phyloP scores from a whole-genome alignment of 2,113 vertebrate genomes.

The Mesembrinibis cayennensis region DNA sequence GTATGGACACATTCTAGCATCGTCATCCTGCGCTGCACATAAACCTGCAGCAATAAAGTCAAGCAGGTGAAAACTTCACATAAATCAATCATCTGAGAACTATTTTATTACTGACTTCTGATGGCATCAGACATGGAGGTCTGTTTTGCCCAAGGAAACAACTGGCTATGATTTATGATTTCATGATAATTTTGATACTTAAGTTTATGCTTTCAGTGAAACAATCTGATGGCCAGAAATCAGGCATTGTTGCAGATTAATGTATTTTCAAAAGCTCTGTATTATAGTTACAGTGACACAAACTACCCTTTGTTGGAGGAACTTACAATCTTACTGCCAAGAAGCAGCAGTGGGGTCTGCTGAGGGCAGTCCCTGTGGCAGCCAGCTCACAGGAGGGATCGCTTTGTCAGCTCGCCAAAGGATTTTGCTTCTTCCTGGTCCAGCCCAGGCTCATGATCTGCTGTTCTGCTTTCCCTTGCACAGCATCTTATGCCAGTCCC shows the following conservation, averaged over 20 bases:
- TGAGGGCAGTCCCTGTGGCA: neutral
- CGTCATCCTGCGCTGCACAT: neutral
- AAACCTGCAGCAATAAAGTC: neutral
- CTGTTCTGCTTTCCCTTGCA: neutral
- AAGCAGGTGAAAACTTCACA: neutral
- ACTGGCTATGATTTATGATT: neutral
- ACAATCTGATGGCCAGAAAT: neutral
- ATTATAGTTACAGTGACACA: neutral
- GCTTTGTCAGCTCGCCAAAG: neutral
- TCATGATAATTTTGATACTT: neutral
- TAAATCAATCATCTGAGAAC: neutral
- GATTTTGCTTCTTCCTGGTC: neutral
- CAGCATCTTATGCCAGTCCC: neutral
- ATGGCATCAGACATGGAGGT: neutral
- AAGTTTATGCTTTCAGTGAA: neutral
- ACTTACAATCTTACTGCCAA: neutral
- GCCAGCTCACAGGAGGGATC: neutral
- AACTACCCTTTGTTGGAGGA: neutral
- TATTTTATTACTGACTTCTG: neutral
- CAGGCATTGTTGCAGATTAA: neutral
- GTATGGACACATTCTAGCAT: neutral
- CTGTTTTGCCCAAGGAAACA: neutral
- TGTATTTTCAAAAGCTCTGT: neutral
- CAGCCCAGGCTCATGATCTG: neutral
- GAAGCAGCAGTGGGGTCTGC: neutral